These are phyloP conservation scores for human (Homo sapiens) DNA, from an alignment of 2,113 vertebrate species.

Conservation along the genomic window GRCh38 chr22:33650001-33650500, in stretches of 20 bases:
- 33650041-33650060: neutral
- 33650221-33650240: neutral
- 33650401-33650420: constrained; percentile 92
- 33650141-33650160: neutral
- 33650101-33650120: accelerated
- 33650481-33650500: constrained; percentile 87
- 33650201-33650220: neutral
- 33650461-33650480: constrained; percentile 93
- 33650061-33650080: neutral
- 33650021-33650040: neutral
- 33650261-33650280: neutral
- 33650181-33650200: neutral
- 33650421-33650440: constrained; percentile 90
- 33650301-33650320: accelerated
- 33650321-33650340: accelerated
- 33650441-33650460: constrained; percentile 94
- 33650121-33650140: neutral
- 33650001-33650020: neutral
- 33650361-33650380: constrained; percentile 98
- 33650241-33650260: neutral
- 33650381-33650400: constrained; percentile 93
- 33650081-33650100: neutral
- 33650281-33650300: accelerated
- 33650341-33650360: accelerated
- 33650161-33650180: neutral